Evolutionary conservation across 1,140 invertebrate genomes (phyloP).

Genomic region (Semibalanus balanoides): DNA sequence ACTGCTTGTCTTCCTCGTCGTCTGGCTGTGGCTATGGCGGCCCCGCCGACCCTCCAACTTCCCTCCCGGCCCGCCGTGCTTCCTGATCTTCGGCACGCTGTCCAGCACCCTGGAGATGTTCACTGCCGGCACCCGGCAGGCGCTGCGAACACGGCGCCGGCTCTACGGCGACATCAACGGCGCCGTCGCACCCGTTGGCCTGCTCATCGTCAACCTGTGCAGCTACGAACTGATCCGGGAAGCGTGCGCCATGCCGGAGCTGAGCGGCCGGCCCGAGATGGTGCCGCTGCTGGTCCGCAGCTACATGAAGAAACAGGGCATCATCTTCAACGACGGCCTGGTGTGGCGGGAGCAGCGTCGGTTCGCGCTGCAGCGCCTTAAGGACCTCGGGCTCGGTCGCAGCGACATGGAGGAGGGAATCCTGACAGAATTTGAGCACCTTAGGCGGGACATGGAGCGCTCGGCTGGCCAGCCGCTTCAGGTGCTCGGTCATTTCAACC

Average conservation of each 20-base stretch:
- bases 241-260: not conserved
- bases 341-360: slow-evolving; percentile 8
- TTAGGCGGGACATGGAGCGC: not conserved
- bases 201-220: not conserved
- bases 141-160: not conserved
- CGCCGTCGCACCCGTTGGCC: not conserved
- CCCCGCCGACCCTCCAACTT: not conserved
- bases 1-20: not conserved
- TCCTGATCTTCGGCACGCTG: not conserved
- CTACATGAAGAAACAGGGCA: slow-evolving; percentile 4
- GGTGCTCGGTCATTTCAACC: slow-evolving; percentile 12
- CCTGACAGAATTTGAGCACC: slow-evolving; percentile 36
- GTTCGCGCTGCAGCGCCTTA: slow-evolving; percentile 38
- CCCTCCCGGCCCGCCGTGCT: no score
- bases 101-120: not conserved
- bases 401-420: slow-evolving; percentile 53
- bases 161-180: slow-evolving; percentile 2
- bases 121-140: not conserved
- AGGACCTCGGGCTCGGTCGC: slow-evolving; percentile 56
- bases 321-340: slow-evolving; percentile 6
- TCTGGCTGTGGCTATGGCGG: not conserved
- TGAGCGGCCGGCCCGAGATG: not conserved
- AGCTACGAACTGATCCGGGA: not conserved
- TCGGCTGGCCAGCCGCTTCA: not conserved
- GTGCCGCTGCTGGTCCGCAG: not conserved